Evolutionary conservation across 2,797 vertebrate species (phyloP).

Genomic region (Ceryle rudis): DNA sequence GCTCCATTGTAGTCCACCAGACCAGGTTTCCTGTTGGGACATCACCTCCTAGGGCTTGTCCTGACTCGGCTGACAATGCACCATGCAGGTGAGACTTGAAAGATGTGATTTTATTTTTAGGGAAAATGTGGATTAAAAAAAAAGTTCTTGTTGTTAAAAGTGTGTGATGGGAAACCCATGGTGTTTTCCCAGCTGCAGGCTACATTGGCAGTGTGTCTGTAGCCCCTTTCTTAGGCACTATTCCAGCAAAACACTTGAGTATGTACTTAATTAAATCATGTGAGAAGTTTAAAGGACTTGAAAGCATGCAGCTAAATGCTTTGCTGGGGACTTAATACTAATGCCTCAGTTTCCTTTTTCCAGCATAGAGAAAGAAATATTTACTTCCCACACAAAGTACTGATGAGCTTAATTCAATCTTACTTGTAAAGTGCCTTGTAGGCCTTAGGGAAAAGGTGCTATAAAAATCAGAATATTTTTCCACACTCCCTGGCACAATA

Average conservation of each 20-base stretch:
- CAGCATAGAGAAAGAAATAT: background rate
- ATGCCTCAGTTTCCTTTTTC: conserved; percentile 61
- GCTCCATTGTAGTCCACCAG: accelerated
- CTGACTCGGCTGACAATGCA: background rate
- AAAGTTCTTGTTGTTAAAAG: background rate
- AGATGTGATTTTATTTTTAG: background rate
- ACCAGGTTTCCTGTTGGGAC: background rate
- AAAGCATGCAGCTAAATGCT: background rate
- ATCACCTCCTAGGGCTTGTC: background rate
- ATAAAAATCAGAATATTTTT: conserved; percentile 43
- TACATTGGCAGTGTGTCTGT: background rate
- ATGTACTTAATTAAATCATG: conserved; percentile 40
- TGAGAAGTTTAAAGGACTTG: conserved; percentile 8
- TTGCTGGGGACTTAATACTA: conserved; percentile 8
- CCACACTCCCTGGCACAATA: background rate
- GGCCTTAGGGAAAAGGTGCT: conserved; percentile 8
- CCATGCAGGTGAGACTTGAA: background rate
- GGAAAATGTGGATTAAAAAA: background rate
- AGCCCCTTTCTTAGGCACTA: background rate
- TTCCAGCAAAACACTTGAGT: conserved; percentile 34
- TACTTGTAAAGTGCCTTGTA: conserved; percentile 30
- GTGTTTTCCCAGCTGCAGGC: background rate
- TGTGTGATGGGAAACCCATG: background rate
- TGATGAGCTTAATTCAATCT: conserved; percentile 54
- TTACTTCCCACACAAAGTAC: conserved; percentile 2